These are phyloP conservation scores for Macheiramphus alcinus DNA, from an alignment of 2,113 vertebrate species.

Conservation along the genomic window DNA sequence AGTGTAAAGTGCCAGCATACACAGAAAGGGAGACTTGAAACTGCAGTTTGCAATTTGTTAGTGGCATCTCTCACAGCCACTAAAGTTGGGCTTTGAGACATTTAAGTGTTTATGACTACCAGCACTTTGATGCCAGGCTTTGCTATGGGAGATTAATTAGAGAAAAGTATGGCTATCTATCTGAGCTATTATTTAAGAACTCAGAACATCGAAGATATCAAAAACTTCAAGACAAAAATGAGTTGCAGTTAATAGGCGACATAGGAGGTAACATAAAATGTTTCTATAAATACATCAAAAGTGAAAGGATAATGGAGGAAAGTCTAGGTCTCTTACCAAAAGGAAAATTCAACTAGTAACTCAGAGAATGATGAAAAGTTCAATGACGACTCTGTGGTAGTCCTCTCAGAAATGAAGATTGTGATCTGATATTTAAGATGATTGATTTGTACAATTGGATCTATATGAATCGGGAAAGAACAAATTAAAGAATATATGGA, in stretches of 20 bases:
- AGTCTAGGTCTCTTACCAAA: neutral
- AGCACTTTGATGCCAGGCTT: neutral
- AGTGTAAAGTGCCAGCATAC: neutral
- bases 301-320: neutral
- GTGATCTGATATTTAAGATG: neutral
- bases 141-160: neutral
- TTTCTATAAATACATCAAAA: neutral
- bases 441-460: neutral
- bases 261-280: neutral
- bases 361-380: neutral
- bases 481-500: neutral
- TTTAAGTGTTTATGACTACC: neutral
- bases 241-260: neutral
- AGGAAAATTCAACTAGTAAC: neutral
- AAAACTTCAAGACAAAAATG: neutral
- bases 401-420: neutral
- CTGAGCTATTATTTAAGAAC: neutral
- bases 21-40: neutral
- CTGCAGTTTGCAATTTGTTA: neutral
- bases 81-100: neutral
- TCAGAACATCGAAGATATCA: neutral
- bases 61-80: neutral
- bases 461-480: neutral
- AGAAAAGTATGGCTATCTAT: neutral
- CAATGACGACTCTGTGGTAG: neutral